These are phyloP conservation scores for Aphelenchoides fujianensis DNA, from an alignment of 1,140 invertebrate species.

Conservation along the genomic window DNA sequence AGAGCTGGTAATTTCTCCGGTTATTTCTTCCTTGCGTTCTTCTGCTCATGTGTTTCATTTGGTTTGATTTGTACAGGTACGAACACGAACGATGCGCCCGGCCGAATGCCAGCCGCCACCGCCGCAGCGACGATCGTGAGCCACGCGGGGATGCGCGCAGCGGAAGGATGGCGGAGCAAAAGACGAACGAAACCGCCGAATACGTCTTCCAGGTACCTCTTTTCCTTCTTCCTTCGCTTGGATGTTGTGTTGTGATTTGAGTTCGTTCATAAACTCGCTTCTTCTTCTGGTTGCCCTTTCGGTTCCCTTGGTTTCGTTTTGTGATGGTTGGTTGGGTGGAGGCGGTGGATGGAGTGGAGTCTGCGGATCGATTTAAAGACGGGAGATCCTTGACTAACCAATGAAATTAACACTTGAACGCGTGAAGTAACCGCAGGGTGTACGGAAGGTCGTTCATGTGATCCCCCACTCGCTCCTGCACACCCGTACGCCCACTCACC, in stretches of 20 bases:
- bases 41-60: no score
- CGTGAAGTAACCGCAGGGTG: no score
- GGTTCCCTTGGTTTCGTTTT: background rate
- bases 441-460: no score
- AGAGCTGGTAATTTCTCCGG: background rate
- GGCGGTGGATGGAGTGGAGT: no score
- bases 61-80: no score
- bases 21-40: background rate
- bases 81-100: no score
- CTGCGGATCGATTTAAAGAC: no score
- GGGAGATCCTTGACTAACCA: no score
- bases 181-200: conserved; percentile 18
- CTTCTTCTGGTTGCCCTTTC: background rate
- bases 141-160: background rate
- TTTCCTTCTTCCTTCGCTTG: no score
- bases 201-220: conserved; percentile 4
- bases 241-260: background rate
- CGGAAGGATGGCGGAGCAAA: background rate
- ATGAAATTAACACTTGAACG: no score
- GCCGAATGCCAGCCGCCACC: background rate
- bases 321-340: no score
- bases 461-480: no score
- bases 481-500: background rate
- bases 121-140: background rate
- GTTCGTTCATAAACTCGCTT: background rate